Percentiles rank a stretch among this genome's conserved stretches.
These are phyloP conservation scores for Gymnobelideus leadbeateri DNA, from an alignment of 2,113 vertebrate species.

Conservation along the genomic window DNA sequence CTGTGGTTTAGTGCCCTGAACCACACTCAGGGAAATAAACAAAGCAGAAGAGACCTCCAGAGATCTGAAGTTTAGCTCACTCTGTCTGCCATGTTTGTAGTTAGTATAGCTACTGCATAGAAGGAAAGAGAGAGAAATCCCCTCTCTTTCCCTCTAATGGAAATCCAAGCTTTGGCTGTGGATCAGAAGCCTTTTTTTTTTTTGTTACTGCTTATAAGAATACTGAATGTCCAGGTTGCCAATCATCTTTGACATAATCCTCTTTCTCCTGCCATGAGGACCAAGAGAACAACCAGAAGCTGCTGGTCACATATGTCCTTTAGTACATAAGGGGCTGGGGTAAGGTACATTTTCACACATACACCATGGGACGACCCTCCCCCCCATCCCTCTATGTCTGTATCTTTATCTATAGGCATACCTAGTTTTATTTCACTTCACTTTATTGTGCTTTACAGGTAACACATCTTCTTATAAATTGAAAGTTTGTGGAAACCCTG, in stretches of 20 bases:
- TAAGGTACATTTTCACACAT: background rate
- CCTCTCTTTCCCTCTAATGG: background rate
- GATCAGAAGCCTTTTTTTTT: background rate
- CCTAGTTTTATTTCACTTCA: too few species aligned
- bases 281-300: background rate
- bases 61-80: background rate
- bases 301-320: background rate
- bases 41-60: background rate
- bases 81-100: background rate
- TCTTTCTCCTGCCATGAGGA: background rate
- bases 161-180: background rate
- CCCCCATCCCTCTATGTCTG: too few species aligned
- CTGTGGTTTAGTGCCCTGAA: background rate
- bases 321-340: background rate
- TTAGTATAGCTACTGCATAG: background rate
- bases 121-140: background rate
- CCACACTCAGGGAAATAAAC: background rate
- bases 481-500: too few species aligned
- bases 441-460: too few species aligned
- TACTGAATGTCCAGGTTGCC: background rate
- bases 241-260: background rate
- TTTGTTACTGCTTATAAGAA: background rate
- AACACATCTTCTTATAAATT: too few species aligned
- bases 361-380: background rate
- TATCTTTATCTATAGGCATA: too few species aligned